These are phyloP conservation scores for Apomyelois bistriatella DNA, from an alignment of 2,888 invertebrate genomes.

Conservation along the genomic window DNA sequence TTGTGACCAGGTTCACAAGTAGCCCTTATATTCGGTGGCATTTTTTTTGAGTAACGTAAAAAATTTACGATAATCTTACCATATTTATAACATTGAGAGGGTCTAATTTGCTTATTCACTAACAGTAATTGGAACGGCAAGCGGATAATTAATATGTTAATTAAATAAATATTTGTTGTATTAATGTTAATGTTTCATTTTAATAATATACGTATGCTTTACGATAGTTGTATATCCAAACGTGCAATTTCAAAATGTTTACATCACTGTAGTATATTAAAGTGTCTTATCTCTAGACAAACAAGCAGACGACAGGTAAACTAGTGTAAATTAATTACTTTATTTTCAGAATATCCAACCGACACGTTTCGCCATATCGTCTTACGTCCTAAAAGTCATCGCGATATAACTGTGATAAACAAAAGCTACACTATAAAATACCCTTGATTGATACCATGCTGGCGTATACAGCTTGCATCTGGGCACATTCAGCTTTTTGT, in stretches of 20 bases:
- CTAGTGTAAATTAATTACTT: not conserved
- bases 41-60: not conserved
- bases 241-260: no score
- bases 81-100: not conserved
- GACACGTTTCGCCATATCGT: slow-evolving; percentile 7
- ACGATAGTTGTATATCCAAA: no score
- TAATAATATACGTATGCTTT: no score
- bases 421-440: slow-evolving; percentile 25
- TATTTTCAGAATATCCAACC: not conserved
- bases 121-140: no score
- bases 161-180: no score
- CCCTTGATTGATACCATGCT: slow-evolving; percentile 50
- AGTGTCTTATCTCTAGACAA: no score
- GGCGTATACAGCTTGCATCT: slow-evolving; percentile 35
- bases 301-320: not conserved
- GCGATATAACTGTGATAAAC: slow-evolving; percentile 10
- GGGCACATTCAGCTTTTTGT: slow-evolving; percentile 45
- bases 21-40: slow-evolving; percentile 24
- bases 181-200: no score
- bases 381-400: slow-evolving; percentile 7
- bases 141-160: no score
- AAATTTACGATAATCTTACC: not conserved
- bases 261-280: no score
- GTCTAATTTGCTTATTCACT: no score
- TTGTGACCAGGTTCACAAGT: slow-evolving; percentile 45